Base-by-base conservation (phyloP, 2,888 invertebrate species). In the Agrenia bidenticulata region DNA sequence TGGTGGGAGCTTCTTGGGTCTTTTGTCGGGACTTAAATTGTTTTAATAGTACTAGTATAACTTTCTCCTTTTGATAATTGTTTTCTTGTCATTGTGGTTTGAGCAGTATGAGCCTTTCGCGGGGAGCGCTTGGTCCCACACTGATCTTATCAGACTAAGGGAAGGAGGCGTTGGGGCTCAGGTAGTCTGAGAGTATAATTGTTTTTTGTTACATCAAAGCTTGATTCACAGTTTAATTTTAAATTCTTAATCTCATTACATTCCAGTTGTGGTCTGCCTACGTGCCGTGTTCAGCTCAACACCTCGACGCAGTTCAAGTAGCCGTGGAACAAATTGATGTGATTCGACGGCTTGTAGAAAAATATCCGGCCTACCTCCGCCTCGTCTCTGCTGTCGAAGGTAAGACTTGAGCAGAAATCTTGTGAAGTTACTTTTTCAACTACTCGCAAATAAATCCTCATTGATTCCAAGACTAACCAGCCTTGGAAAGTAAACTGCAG, bases 241-340 rank as follows among this genome's bases (percentile, higher is more conserved):
- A 15, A 4, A 68, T 13, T 39, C 42, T 60, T 42, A 51, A 24
- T 56, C 5, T 5, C 21, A 57, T 66, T 53, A 56, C 57, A 51
- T 73, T 74, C 17, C 76, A 81, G 81, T 79, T 81, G 69, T 81
- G 81, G 81, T 78, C 80, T 9, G 78, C 78, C 19, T 81, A 78
- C 67, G 79, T 78, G n/a, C 67, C 70, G 9, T 81, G 81, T 64
- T 64, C 62, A 11, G 67, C 69, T 49, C 72, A 72, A 60, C 69
- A 72, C 66, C 64, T 78, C 71, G 81, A 81, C 65, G 79, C 81
- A 1, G 79, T 80, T n/a, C 77, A 80, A 58, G 74, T 77, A 37
- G 78, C 79, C n/a, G 73, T 82, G 50, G 80, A 81, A 51, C 81
- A 81, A 70, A 77, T 79, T 42, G 82, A 81, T 74, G 77, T 79